These are phyloP conservation scores for Rutpela maculata DNA, from an alignment of 2,888 invertebrate species.

Conservation along the genomic window DNA sequence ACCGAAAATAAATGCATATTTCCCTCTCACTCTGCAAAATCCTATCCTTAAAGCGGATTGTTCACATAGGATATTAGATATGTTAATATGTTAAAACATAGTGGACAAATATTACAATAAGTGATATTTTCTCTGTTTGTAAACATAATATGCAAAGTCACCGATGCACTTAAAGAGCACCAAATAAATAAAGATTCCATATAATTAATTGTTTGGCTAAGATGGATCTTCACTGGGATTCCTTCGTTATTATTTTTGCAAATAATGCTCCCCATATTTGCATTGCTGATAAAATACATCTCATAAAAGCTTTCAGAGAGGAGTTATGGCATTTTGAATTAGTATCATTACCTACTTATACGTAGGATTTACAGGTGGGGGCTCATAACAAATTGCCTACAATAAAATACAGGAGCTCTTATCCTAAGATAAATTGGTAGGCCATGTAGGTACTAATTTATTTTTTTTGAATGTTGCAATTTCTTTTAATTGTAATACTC, in stretches of 20 bases:
- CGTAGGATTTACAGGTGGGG: too few relatives aligned
- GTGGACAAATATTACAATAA: background rate
- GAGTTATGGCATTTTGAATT: background rate
- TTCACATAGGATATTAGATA: background rate
- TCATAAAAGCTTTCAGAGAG: background rate
- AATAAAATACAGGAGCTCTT: too few relatives aligned
- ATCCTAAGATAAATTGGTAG: too few relatives aligned
- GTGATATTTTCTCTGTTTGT: background rate
- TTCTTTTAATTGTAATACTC: too few relatives aligned
- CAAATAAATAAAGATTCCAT: background rate
- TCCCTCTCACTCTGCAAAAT: too few relatives aligned
- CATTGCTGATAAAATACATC: background rate
- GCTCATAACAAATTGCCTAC: too few relatives aligned
- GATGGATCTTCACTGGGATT: slow-evolving; percentile 12
- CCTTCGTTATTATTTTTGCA: slow-evolving; percentile 1
- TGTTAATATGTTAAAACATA: background rate
- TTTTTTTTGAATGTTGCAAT: too few relatives aligned
- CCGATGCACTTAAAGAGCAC: background rate
- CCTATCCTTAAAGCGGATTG: too few relatives aligned
- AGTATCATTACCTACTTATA: too few relatives aligned
- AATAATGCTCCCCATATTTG: background rate
- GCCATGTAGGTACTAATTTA: too few relatives aligned
- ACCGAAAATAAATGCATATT: too few relatives aligned
- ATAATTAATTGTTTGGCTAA: slow-evolving; percentile 14
- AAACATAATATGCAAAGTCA: background rate